Evolutionary conservation across 2,113 vertebrate genomes (phyloP), one percentile per base, ranked within the genome.

Genomic region (Brienomyrus brachyistius): DNA sequence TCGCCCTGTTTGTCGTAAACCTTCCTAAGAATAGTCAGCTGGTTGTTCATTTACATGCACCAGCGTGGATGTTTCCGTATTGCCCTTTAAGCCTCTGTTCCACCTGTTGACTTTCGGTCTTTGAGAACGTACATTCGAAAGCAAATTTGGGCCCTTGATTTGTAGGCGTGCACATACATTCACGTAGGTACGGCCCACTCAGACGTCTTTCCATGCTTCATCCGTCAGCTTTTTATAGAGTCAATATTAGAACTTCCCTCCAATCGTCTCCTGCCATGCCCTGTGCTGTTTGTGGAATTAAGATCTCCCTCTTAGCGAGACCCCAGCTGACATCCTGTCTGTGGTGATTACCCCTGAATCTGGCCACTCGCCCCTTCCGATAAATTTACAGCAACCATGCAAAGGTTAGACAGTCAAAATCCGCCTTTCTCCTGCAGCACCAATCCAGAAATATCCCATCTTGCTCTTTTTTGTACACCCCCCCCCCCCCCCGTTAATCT

Each of bases 171-270:
- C 50, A 43, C 87, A 59, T 2, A 82, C 19, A 6, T 82, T 0
- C 13, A 62, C 66, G 74, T n/a, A 19, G 74, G 40, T 35, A 80
- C 74, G 0, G 19, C 74, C 2, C 74, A 43, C 15, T 43, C 35
- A 40, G 74, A 80, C 74, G 74, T 43, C 17, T 70, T 85, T 74
- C 59, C n/a, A 74, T 80, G 31, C 35, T 43, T 43, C 31, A 8
- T 43, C 40, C 10, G 74, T 80, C 17, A 31, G 31, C 87, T 15
- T 31, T 85, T 74, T 47, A 70, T 70, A 88, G 52, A 50, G 87
- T 88, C 89, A 91, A 89, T 90, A 89, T 88, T 90, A 89, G 51
- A 23, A 23, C 51, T 66, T 27, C 85, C 40, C 43, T 48, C 80
- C 3, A 2, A 31, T 52, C 31, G 5, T 74, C 40, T 1, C 23